Evolutionary conservation across 1,140 invertebrate species (phyloP).

Genomic region (Sarcophaga peregrina): DNA sequence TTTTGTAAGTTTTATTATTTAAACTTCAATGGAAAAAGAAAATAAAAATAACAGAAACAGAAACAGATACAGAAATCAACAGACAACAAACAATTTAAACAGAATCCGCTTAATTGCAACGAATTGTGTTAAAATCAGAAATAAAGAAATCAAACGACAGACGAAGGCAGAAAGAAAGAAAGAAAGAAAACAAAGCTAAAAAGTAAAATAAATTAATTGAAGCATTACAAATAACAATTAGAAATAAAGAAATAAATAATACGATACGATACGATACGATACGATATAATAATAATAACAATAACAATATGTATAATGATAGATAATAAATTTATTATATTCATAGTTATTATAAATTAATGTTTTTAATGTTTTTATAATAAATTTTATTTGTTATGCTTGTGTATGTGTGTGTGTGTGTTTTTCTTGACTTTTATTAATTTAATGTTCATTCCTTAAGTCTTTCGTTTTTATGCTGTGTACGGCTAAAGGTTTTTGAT

Average conservation of each 20-base stretch:
- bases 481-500: no score
- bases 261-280: no score
- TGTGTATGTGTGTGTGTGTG: neutral
- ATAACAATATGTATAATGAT: no score
- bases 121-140: neutral
- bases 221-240: neutral
- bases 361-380: neutral
- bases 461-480: neutral
- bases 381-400: neutral
- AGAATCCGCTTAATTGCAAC: constrained; percentile 14
- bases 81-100: neutral
- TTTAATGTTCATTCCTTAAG: neutral
- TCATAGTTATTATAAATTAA: neutral
- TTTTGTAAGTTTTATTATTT: no score
- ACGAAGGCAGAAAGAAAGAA: no score
- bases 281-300: no score
- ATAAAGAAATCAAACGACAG: no score
- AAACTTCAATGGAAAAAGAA: neutral
- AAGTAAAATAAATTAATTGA: neutral
- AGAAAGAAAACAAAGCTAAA: neutral
- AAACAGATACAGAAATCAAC: neutral
- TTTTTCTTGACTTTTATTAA: neutral
- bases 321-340: neutral
- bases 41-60: neutral
- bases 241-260: neutral